phyloP scores from a whole-genome alignment of 1,140 invertebrate genomes.

The Drosophila teissieri region DNA sequence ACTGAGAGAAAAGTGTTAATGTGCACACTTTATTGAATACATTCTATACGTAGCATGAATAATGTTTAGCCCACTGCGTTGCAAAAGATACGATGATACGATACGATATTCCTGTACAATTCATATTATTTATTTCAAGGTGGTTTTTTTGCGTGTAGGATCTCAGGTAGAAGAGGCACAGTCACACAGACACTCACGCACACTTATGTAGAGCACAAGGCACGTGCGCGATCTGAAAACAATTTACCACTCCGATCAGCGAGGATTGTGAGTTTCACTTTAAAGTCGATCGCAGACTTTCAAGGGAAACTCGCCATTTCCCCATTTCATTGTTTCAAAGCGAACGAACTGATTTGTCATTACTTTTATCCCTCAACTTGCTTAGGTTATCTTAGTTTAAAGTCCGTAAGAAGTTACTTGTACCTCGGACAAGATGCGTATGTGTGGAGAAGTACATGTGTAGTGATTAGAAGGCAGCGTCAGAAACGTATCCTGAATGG shows the following conservation, averaged over 20 bases:
- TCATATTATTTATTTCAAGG: not conserved
- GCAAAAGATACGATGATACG: not conserved
- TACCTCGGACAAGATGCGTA: not conserved
- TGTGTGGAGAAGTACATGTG: not conserved
- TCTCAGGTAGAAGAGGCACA: conserved; percentile 1
- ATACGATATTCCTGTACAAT: too few relatives aligned
- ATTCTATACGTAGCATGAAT: too few relatives aligned
- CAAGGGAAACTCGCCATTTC: conserved; percentile 54
- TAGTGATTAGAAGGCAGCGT: too few relatives aligned
- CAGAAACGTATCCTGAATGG: not conserved
- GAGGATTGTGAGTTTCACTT: too few relatives aligned
- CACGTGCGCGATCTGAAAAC: conserved; percentile 47
- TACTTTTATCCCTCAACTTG: too few relatives aligned
- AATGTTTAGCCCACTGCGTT: too few relatives aligned
- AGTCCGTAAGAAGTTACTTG: too few relatives aligned
- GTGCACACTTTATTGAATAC: too few relatives aligned
- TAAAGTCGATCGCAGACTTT: conserved; percentile 15
- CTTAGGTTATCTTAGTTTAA: not conserved
- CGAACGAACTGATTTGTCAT: too few relatives aligned
- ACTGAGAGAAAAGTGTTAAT: not conserved
- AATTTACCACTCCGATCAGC: conserved; percentile 14
- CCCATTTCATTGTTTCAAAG: conserved; percentile 29
- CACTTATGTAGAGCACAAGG: conserved; percentile 12
- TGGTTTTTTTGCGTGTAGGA: not conserved
- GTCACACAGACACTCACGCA: conserved; percentile 20